phyloP scores from a whole-genome alignment of 2,888 invertebrate species.

The Platycheirus albimanus region DNA sequence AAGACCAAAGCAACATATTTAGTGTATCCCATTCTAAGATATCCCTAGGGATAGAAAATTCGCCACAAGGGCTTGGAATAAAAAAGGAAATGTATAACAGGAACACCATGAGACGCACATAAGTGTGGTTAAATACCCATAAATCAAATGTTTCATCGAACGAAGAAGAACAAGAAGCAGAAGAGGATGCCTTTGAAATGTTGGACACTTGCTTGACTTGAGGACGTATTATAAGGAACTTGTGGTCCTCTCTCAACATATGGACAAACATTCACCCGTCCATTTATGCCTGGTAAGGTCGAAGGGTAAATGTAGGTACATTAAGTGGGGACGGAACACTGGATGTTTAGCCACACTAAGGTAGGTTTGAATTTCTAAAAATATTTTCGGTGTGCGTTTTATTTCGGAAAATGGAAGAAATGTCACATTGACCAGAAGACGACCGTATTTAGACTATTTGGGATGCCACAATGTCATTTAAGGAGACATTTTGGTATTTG shows the following conservation, averaged over 20 bases:
- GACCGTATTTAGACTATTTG: conserved; percentile 29
- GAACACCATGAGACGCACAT: conserved; percentile 71
- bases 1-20: conserved; percentile 58
- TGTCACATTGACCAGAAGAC: conserved; percentile 39
- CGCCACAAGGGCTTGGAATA: conserved; percentile 58
- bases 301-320: conserved; percentile 58
- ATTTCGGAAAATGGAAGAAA: background rate
- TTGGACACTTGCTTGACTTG: conserved; percentile 74
- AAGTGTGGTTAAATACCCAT: conserved; percentile 82
- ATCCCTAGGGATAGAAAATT: conserved; percentile 56
- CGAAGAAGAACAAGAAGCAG: background rate
- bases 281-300: conserved; percentile 47
- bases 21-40: conserved; percentile 61
- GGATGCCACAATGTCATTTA: conserved; percentile 27
- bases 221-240: conserved; percentile 49
- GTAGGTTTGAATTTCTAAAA: conserved; percentile 33
- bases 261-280: conserved; percentile 34
- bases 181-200: conserved; percentile 52
- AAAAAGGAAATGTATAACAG: conserved; percentile 1
- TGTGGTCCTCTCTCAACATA: conserved; percentile 45
- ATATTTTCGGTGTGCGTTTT: conserved; percentile 33
- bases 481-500: conserved; percentile 7
- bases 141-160: conserved; percentile 79
- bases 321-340: conserved; percentile 9
- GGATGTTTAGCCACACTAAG: conserved; percentile 14